These are phyloP conservation scores for Nestor notabilis DNA, from an alignment of 2,113 vertebrate genomes.

Conservation along the genomic window DNA sequence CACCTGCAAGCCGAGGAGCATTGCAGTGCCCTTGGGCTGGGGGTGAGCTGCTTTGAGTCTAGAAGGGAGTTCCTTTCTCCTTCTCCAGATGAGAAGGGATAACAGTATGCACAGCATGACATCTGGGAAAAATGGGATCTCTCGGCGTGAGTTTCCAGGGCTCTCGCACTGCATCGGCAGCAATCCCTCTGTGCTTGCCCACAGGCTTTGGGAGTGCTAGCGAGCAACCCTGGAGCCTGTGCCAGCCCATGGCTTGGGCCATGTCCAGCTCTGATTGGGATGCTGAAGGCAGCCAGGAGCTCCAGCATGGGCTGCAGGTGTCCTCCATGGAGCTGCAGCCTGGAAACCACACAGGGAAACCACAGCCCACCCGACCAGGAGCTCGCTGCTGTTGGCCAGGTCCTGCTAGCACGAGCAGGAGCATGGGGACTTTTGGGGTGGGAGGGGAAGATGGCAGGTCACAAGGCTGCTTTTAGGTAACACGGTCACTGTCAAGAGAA, in stretches of 20 bases:
- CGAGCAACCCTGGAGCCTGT: neutral
- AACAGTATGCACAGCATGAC: neutral
- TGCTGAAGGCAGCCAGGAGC: neutral
- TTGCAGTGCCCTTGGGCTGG: neutral
- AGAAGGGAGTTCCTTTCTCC: neutral
- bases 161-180: neutral
- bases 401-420: neutral
- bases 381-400: neutral
- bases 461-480: neutral
- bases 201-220: neutral
- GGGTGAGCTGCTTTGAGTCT: slow-evolving; percentile 18
- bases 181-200: neutral
- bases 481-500: neutral
- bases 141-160: neutral
- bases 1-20: neutral
- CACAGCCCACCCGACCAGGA: neutral
- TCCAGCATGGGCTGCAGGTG: neutral
- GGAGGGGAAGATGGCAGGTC: neutral
- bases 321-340: neutral
- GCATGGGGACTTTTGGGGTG: fast-evolving
- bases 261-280: neutral
- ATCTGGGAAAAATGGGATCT: fast-evolving
- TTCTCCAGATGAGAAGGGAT: neutral
- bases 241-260: neutral
- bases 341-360: neutral